phyloP scores from a whole-genome alignment of 2,113 vertebrate species.

The Sitta europaea region DNA sequence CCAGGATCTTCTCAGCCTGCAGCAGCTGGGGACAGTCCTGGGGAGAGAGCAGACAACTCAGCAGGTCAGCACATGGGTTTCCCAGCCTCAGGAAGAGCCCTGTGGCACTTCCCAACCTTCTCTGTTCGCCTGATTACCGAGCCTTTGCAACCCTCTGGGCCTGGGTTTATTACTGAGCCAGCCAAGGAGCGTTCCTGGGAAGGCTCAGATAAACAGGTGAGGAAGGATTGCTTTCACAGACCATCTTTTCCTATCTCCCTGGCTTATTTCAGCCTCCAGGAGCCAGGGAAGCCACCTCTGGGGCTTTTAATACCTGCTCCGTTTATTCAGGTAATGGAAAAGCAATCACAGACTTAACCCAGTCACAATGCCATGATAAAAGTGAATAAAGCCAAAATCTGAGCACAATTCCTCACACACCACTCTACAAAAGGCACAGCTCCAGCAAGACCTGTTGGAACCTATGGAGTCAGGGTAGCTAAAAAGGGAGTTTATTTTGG shows the following conservation, averaged over 20 bases:
- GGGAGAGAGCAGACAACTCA: not conserved
- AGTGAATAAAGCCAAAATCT: not conserved
- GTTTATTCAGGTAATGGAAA: not conserved
- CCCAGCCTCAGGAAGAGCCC: not conserved
- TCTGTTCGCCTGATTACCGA: not conserved
- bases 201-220: slow-evolving; percentile 9
- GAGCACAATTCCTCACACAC: not conserved
- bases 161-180: not conserved
- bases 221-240: not conserved
- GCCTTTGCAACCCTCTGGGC: not conserved
- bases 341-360: not conserved
- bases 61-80: not conserved
- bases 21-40: slow-evolving; percentile 94
- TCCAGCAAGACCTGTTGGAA: not conserved
- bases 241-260: not conserved
- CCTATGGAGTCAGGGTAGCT: not conserved
- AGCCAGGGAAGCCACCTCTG: not conserved
- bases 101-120: not conserved
- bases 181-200: not conserved
- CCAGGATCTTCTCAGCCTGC: slow-evolving; percentile 88
- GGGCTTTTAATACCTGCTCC: not conserved
- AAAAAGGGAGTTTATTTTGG: not conserved
- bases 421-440: not conserved
- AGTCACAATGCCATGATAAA: not conserved
- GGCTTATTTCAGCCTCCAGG: not conserved